These are phyloP conservation scores for Lutraria lutraria DNA, from an alignment of 2,888 invertebrate species.

Conservation along the genomic window DNA sequence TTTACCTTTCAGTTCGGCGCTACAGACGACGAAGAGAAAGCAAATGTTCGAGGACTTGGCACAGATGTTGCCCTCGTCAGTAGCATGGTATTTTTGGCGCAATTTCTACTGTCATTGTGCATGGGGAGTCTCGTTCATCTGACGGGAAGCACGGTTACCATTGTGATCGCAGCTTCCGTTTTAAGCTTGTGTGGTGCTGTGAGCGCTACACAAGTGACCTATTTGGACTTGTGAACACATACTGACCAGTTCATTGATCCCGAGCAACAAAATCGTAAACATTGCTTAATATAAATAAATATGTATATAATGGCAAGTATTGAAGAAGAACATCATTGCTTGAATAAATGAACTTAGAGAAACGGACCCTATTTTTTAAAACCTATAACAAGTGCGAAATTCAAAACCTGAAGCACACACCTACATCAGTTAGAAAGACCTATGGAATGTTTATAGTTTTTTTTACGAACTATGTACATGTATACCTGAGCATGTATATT, in stretches of 20 bases:
- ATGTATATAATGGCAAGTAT: too few relatives aligned
- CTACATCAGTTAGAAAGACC: too few relatives aligned
- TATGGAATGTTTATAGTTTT: too few relatives aligned
- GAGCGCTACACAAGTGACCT: constrained; percentile 95
- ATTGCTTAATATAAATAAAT: too few relatives aligned
- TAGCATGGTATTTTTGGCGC: constrained; percentile 98
- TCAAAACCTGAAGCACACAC: too few relatives aligned
- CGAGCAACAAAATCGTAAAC: not conserved
- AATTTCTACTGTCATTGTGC: constrained; percentile 92
- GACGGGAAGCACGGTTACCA: constrained; percentile 94
- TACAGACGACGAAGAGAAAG: constrained; percentile 34
- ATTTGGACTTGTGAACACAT: constrained; percentile 92
- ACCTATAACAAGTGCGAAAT: too few relatives aligned
- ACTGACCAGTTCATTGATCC: not conserved
- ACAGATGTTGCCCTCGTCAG: constrained; percentile 98
- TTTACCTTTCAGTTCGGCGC: constrained; percentile 72
- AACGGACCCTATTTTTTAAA: too few relatives aligned
- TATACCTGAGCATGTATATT: too few relatives aligned
- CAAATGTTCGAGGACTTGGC: constrained; percentile 92
- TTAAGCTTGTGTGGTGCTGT: constrained; percentile 95
- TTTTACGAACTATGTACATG: too few relatives aligned
- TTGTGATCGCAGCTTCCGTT: constrained; percentile 94
- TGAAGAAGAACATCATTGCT: too few relatives aligned
- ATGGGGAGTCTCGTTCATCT: constrained; percentile 90
- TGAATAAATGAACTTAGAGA: too few relatives aligned